Evolutionary conservation across 2,888 invertebrate genomes (phyloP).

Genomic region (Drosophila longiperda): DNA sequence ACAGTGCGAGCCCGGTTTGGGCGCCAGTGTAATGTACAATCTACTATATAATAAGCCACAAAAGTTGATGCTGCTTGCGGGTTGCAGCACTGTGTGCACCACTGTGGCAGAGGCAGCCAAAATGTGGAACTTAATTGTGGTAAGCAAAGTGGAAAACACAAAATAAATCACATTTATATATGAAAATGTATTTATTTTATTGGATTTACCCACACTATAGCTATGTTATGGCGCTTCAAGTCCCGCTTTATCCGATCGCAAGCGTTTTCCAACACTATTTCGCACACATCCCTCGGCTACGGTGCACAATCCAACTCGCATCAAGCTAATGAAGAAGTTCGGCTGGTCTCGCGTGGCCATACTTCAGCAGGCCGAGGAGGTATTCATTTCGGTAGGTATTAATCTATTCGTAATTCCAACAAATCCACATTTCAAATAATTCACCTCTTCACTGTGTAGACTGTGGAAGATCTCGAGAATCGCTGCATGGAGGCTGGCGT

Average conservation of each 20-base stretch:
- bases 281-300: conserved; percentile 99
- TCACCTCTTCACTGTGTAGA: conserved; percentile 87
- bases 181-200: background rate
- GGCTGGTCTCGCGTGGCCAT: conserved; percentile 99
- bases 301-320: conserved; percentile 98
- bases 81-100: conserved; percentile 99
- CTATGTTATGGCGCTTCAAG: conserved; percentile 99
- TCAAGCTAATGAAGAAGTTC: conserved; percentile 98
- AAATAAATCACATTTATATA: background rate
- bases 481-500: conserved; percentile 96
- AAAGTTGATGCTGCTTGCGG: conserved; percentile 96
- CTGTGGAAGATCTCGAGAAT: conserved; percentile 98
- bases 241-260: conserved; percentile 98
- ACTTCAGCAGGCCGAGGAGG: conserved; percentile 99
- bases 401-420: background rate
- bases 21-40: conserved; percentile 99
- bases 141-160: conserved; percentile 86
- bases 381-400: conserved; percentile 93
- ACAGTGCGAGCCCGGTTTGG: conserved; percentile 99
- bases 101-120: conserved; percentile 99
- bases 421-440: conserved; percentile 4
- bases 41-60: conserved; percentile 97
- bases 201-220: conserved; percentile 85
- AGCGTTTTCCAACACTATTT: conserved; percentile 98
- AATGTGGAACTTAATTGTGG: conserved; percentile 99